A percentile compares a stretch with the other conserved stretches of the same genome.
Evolutionary conservation across 2,888 invertebrate species (phyloP).

Genomic region (Neoscelio sp.): DNA sequence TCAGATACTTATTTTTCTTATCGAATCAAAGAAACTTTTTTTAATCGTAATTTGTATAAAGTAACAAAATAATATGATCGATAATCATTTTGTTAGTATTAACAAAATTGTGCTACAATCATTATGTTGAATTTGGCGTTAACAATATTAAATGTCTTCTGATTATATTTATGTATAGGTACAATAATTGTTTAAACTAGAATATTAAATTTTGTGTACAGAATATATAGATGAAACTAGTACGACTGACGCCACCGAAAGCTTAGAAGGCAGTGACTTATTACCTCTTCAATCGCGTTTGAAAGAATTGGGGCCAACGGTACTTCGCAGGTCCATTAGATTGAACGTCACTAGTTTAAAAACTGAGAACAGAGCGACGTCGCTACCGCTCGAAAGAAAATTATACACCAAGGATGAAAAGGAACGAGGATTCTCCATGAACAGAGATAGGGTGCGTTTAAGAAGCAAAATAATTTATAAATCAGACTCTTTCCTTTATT

Average conservation of each 20-base stretch:
- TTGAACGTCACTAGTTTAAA: conserved; percentile 72
- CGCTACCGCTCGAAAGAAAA: conserved; percentile 78
- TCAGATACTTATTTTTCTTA: too few species aligned
- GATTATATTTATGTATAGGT: too few species aligned
- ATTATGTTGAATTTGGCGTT: too few species aligned
- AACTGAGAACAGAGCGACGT: conserved; percentile 78
- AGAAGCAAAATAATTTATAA: conserved; percentile 1
- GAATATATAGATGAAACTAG: conserved; percentile 67
- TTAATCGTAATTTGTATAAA: too few species aligned
- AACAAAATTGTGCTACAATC: too few species aligned
- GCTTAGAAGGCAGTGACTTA: conserved; percentile 61
- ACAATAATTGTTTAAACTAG: too few species aligned
- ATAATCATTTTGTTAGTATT: too few species aligned
- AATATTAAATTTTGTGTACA: background rate
- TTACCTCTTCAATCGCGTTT: conserved; percentile 75
- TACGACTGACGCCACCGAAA: conserved; percentile 70
- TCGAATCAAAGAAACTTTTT: too few species aligned
- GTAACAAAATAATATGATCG: too few species aligned
- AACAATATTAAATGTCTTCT: too few species aligned
- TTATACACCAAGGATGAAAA: conserved; percentile 68
- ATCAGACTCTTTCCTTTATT: background rate
- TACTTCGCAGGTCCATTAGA: conserved; percentile 76
- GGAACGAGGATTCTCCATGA: conserved; percentile 79
- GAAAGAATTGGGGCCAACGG: conserved; percentile 71
- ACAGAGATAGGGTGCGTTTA: conserved; percentile 76